A percentile compares a stretch with the other conserved stretches of the same genome.
Conservation (phyloP, 2,113 vertebrate species). For the Gavia stellata region DNA sequence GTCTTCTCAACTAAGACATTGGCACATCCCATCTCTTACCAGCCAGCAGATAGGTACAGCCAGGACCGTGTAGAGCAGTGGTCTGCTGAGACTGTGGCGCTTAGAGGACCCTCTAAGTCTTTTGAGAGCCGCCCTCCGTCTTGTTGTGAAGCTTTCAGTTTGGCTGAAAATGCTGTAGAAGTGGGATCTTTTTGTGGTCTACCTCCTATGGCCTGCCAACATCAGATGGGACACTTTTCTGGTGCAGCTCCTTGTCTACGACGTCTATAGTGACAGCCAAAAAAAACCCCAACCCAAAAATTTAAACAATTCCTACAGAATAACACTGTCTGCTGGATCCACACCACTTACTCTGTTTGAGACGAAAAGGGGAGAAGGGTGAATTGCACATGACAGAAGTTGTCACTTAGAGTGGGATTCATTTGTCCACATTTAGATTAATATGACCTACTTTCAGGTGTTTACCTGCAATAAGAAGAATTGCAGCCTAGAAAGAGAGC, state of each 20-base stretch:
- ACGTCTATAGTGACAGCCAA: neutral
- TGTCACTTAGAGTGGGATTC: neutral
- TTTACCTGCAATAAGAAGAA: neutral
- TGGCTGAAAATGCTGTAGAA: neutral
- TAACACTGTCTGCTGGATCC: neutral
- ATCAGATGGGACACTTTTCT: neutral
- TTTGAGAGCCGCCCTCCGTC: neutral
- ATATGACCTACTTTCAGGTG: neutral
- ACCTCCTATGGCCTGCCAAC: neutral
- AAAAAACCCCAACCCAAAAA: too few relatives aligned
- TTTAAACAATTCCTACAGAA: neutral
- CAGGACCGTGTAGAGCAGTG: accelerated
- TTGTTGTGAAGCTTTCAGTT: neutral
- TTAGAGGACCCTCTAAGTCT: neutral
- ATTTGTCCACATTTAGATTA: neutral
- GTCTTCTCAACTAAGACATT: neutral
- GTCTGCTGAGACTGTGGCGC: neutral
- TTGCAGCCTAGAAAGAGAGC: neutral
- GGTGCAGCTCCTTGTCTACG: neutral
- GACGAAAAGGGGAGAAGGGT: neutral
- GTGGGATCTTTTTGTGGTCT: neutral
- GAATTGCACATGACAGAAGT: neutral
- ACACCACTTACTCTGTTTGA: accelerated
- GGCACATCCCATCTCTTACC: too few relatives aligned
- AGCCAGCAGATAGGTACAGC: neutral